Evolutionary conservation across 2,797 vertebrate genomes (phyloP).

Genomic region (Sebastes variabilis): DNA sequence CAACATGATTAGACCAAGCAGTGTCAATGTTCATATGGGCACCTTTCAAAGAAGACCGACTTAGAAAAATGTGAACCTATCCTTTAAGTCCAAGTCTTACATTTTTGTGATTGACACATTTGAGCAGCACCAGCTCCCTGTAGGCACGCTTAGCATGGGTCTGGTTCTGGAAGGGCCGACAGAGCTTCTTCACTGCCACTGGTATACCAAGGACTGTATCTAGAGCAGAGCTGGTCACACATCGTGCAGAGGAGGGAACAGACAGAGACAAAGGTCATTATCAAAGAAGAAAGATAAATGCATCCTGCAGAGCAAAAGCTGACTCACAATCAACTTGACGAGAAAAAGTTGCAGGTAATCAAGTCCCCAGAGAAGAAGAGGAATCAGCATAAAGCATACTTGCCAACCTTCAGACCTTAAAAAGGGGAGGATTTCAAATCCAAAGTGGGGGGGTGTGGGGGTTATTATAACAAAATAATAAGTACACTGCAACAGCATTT

Average conservation of each 20-base stretch:
- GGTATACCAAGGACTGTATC: slow-evolving; percentile 92
- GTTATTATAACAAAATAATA: too few species aligned
- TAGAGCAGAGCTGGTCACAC: slow-evolving; percentile 88
- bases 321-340: background rate
- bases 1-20: background rate
- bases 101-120: slow-evolving; percentile 99
- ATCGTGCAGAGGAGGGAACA: background rate
- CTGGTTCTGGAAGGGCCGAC: slow-evolving; percentile 97
- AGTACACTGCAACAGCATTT: too few species aligned
- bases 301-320: background rate
- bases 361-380: background rate
- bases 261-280: slow-evolving; percentile 23
- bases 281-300: background rate
- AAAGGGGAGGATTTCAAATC: too few species aligned
- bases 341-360: background rate
- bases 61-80: background rate
- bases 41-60: background rate
- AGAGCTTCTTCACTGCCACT: slow-evolving; percentile 97
- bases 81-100: slow-evolving; percentile 77
- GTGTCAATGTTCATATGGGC: background rate
- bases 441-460: too few species aligned
- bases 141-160: slow-evolving; percentile 97
- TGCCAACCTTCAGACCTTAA: too few species aligned
- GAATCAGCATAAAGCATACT: background rate
- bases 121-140: slow-evolving; percentile 95